Evolutionary conservation across 2,888 invertebrate species (phyloP).

Genomic region (Rhagophthalmus giganteus): DNA sequence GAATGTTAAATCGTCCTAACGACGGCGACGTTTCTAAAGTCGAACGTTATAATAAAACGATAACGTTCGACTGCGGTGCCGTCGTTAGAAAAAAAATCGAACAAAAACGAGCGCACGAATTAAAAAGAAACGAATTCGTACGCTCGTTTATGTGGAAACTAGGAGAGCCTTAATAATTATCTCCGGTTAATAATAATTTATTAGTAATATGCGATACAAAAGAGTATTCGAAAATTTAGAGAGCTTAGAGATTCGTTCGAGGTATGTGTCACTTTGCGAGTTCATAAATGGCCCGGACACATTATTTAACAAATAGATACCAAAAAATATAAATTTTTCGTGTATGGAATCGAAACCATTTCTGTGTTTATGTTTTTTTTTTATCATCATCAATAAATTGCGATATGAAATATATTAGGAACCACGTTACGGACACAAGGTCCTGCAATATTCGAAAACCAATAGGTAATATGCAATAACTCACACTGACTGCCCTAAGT

Average conservation of each 20-base stretch:
- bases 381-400: conserved; percentile 43
- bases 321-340: conserved; percentile 32
- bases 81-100: background rate
- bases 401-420: conserved; percentile 58
- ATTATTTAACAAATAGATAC: conserved; percentile 13
- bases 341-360: conserved; percentile 3
- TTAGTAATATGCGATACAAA: no score
- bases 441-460: conserved; percentile 47
- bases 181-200: no score
- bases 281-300: conserved; percentile 5
- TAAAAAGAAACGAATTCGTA: no score
- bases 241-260: conserved; percentile 18
- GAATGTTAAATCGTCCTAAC: conserved; percentile 28
- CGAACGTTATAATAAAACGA: background rate
- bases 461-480: conserved; percentile 45
- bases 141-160: no score
- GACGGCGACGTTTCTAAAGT: conserved; percentile 5
- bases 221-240: conserved; percentile 25
- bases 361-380: conserved; percentile 10
- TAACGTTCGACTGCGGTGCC: background rate
- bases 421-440: conserved; percentile 50
- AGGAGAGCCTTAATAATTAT: no score
- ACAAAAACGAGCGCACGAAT: no score
- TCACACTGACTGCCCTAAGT: conserved; percentile 53
- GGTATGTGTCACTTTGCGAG: background rate